Conservation (phyloP, 2,888 invertebrate genomes). For the Panopea generosa region DNA sequence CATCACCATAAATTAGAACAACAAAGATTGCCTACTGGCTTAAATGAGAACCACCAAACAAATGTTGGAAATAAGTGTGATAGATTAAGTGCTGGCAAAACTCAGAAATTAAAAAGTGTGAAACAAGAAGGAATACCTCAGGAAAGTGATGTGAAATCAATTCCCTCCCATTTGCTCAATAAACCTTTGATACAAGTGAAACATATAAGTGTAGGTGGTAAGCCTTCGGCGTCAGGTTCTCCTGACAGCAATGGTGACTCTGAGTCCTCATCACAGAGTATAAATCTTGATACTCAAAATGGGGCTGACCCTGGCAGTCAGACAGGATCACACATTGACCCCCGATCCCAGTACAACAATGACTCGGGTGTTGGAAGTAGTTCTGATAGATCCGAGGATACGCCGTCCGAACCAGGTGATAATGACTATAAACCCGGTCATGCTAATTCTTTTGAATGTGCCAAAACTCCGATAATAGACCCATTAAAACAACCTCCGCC, state of each 20-base stretch:
- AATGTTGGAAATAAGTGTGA: conserved; percentile 34
- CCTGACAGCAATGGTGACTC: conserved; percentile 72
- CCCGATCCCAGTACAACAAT: conserved; percentile 74
- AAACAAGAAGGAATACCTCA: conserved; percentile 49
- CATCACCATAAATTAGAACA: conserved; percentile 34
- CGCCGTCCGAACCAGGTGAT: conserved; percentile 79
- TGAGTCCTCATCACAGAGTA: conserved; percentile 77
- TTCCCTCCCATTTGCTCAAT: conserved; percentile 73
- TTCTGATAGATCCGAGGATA: conserved; percentile 80
- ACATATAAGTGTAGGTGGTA: conserved; percentile 56
- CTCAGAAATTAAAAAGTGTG: conserved; percentile 21
- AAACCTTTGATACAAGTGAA: conserved; percentile 66
- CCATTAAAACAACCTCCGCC: conserved; percentile 53
- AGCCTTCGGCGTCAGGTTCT: conserved; percentile 56
- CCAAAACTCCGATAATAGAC: conserved; percentile 53
- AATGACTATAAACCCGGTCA: conserved; percentile 71
- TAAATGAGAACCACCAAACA: conserved; percentile 2
- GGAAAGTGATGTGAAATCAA: conserved; percentile 61
- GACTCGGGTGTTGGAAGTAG: conserved; percentile 81
- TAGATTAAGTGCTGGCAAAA: conserved; percentile 36
- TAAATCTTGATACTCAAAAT: conserved; percentile 68
- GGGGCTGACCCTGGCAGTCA: conserved; percentile 67
- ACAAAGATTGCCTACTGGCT: conserved; percentile 39
- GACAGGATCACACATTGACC: conserved; percentile 62
- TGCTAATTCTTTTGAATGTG: conserved; percentile 59